Evolutionary conservation across 2,797 vertebrate species (phyloP), one percentile per base, ranked within the genome.

Genomic region (Hoplostethus mediterraneus): DNA sequence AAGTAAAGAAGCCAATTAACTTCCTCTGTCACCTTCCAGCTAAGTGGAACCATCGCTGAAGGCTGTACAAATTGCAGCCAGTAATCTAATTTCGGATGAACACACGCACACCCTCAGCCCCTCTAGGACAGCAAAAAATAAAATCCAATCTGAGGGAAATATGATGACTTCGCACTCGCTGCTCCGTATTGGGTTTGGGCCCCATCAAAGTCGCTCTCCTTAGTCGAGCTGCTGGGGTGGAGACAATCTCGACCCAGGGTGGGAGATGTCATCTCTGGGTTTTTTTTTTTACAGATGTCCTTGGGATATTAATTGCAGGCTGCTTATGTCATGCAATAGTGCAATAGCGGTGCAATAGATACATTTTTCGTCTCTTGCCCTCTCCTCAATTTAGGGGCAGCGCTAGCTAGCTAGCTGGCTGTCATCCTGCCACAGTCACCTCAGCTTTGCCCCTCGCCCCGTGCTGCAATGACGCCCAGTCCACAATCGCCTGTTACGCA

Each of bases 1-100:
- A 74, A 83, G 79, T 72, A 68, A 80, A 87, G 83, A 64, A 86
- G 84, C 72, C 87, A 87, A 90, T 92, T 90, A 90, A 80, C 82
- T 78, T 79, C 75, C 71, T 65, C 83, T 74, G 87, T 91, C 87
- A 86, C 89, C 86, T 90, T 82, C 63, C 71, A 85, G 83, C 87
- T 87, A 86, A 89, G 87, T 86, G 81, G 78, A 85, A 75, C 74
- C 71, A 54, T 64, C 0, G 70, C 73, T 89, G 84, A 90, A 84
- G 82, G 85, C 73, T 86, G 72, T 64, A 81, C 73, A 82, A 80
- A 80, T 78, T 79, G 79, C 66, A 71, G 84, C 54, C 84, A 83
- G 66, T 72, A 88, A 90, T 88, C 78, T 87, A 72, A 90, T 90
- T 89, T 86, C 61, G 77, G 68, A 80, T 54, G 66, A 84, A 84